Evolutionary conservation across 2,888 invertebrate genomes (phyloP), one percentile per base, ranked within the genome.

Genomic region (Alitta virens): DNA sequence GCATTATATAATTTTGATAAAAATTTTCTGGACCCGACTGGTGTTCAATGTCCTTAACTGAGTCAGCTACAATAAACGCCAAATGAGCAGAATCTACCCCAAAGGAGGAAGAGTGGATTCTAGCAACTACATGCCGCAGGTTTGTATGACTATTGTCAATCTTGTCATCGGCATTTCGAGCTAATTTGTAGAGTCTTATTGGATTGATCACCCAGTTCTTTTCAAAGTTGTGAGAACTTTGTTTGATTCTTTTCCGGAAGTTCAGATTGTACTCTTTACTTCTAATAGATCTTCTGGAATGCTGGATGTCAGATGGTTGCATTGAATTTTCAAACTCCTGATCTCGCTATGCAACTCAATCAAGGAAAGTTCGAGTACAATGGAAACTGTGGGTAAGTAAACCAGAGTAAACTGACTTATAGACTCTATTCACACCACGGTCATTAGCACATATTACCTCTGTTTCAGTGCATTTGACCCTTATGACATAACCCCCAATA

Each of bases 361-460:
- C 96, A 98, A 87, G 99, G 99, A 75, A 99, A 99, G 86, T 99
- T 99, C 84, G 99, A 99, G 83, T 99, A 99, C 85, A 99, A 99
- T 83, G 97, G 97, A 46, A 96, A 95, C 82, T 97, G 96, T 79
- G 97, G 97, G 83, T 84, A 72, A 67, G 81, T 72, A 12, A n/a
- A n/a, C n/a, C n/a, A n/a, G n/a, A n/a, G n/a, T n/a, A n/a, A n/a
- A n/a, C n/a, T n/a, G n/a, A n/a, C n/a, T n/a, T n/a, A n/a, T n/a
- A n/a, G n/a, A n/a, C n/a, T n/a, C n/a, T n/a, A n/a, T n/a, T n/a
- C n/a, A n/a, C n/a, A n/a, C n/a, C n/a, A n/a, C n/a, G n/a, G n/a
- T n/a, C n/a, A n/a, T n/a, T n/a, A n/a, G n/a, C n/a, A n/a, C n/a
- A n/a, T n/a, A n/a, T n/a, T n/a, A n/a, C n/a, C n/a, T n/a, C n/a